Evolutionary conservation across 2,888 invertebrate genomes (phyloP), one percentile per base, ranked within the genome.

Genomic region (Pecten maximus): DNA sequence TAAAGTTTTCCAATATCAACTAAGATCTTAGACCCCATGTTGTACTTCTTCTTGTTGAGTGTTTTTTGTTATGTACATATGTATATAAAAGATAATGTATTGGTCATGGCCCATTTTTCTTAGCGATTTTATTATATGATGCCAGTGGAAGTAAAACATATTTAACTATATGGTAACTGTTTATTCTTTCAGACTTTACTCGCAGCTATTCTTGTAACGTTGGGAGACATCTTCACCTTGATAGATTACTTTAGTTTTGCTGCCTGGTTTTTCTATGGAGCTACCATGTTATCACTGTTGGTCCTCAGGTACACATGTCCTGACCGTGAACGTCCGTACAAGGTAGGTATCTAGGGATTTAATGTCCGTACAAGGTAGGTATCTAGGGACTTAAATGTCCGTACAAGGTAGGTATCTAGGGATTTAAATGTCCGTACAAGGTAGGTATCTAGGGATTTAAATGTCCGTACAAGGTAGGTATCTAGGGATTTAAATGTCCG

Each of bases 211-310:
- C 99, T 99, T 99, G 98, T 99, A 92, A 97, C 99, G 94, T 98
- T 99, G 94, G 99, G 99, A 92, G 99, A 99, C 95, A 99, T 99
- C 95, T 98, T 98, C 97, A 98, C 98, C 88, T 97, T 99, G 96
- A 99, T 99, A 96, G 99, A 99, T 97, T 99, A 99, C 98, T 99
- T 99, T 97, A 99, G 99, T 96, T 99, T 99, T 97, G 99, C 99
- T 89, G 99, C 99, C 86, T 99, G 99, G 99, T 98, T 99, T 96
- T 99, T 99, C 97, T 99, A 99, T 97, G 99, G 99, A 44, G 98
- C 98, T 94, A 98, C 99, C 89, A 99, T 99, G 99, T 97, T 98
- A 93, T 98, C 99, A 16, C 97, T 99, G 90, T 98, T 99, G 95
- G 98, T 99, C 91, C 98, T 99, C 98, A 97, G 99, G 96, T 98